Evolutionary conservation across 2,113 vertebrate species (phyloP).

Genomic region (Phocoena sinus): DNA sequence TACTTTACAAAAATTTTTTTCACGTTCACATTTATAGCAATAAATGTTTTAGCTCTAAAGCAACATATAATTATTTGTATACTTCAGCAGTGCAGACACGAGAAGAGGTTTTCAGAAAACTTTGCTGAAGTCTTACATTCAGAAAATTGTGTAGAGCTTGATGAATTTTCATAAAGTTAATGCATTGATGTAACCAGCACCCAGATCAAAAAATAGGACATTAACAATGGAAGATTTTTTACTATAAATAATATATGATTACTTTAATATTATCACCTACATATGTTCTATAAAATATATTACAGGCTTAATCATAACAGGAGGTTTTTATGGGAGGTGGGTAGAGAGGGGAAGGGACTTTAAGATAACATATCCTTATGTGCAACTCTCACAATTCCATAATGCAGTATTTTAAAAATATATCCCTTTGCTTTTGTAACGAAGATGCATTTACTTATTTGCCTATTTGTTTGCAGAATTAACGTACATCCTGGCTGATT

Average conservation of each 20-base stretch:
- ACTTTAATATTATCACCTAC: background rate
- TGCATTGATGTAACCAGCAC: background rate
- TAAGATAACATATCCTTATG: background rate
- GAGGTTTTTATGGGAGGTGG: background rate
- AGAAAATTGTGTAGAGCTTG: background rate
- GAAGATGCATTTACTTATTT: background rate
- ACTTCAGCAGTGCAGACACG: background rate
- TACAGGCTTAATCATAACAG: background rate
- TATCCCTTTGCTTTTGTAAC: background rate
- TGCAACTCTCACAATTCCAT: background rate
- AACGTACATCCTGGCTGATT: background rate
- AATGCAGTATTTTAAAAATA: background rate
- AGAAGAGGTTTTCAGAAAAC: background rate
- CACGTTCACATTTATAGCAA: background rate
- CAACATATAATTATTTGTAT: background rate
- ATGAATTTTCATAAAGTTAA: conserved; percentile 22
- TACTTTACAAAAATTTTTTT: background rate
- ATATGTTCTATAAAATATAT: background rate
- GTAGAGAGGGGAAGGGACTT: background rate
- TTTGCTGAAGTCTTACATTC: background rate
- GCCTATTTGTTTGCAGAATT: background rate
- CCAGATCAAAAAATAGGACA: background rate
- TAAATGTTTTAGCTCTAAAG: conserved; percentile 4
- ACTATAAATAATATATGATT: background rate
- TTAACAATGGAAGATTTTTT: background rate